Evolutionary conservation across 92 coral and sea anemone species (phyloP).

Genomic region (Bergia puertoricense): DNA sequence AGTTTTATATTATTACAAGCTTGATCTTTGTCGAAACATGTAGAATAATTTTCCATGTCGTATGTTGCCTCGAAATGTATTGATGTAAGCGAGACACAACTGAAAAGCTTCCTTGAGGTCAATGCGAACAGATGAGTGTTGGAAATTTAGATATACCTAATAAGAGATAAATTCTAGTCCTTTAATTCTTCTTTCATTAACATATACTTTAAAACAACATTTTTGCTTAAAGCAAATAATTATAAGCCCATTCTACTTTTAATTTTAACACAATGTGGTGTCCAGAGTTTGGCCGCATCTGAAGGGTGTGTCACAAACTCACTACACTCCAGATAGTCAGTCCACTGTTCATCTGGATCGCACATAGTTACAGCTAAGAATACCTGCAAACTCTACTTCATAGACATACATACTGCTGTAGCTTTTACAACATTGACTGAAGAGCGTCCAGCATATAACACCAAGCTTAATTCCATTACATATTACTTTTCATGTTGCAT

Average conservation of each 20-base stretch:
- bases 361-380: background rate
- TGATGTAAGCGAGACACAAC: background rate
- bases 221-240: background rate
- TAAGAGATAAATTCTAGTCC: background rate
- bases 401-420: background rate
- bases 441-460: background rate
- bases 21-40: background rate
- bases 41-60: background rate
- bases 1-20: background rate
- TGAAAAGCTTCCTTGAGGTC: background rate
- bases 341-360: background rate
- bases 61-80: background rate
- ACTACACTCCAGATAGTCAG: background rate
- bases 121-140: background rate
- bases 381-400: background rate
- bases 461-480: background rate
- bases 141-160: background rate
- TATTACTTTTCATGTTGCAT: background rate
- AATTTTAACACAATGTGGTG: background rate
- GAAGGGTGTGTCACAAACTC: slow-evolving; percentile 1
- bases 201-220: background rate
- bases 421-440: background rate
- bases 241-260: background rate
- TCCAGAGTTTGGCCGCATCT: background rate
- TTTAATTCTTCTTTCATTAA: background rate